Base-by-base conservation (phyloP, 2,797 vertebrate genomes). In the Falco biarmicus region DNA sequence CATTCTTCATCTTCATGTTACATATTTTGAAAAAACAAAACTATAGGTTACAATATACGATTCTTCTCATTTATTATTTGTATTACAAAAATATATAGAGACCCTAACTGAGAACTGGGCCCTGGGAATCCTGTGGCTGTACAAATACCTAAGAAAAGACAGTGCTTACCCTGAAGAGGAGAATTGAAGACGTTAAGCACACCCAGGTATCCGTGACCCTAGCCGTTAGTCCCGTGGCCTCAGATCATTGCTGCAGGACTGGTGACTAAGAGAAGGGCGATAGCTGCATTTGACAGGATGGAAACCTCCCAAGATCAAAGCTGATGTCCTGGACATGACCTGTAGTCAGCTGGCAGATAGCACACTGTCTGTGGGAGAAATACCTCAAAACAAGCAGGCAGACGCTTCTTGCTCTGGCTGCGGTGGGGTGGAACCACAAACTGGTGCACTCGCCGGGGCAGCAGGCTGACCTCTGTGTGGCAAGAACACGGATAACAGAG, bases 171-270 rank as follows among this genome's bases (percentile, higher is more conserved):
- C 22, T 48, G 56, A 74, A 34, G 34, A 63, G 25, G 29, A 82
- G 22, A n/a, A 20, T 3, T n/a, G 13, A 77, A 47, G 64, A 47
- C 22, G 10, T 43, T 41, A n/a, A 37, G 13, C 10, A 26, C 31
- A 31, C 13, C 28, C 4, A 2, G 37, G 15, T 56, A 45, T 29
- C 53, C 18, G 10, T 0, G 1, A 66, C 25, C n/a, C 15, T 45
- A 5, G 8, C 13, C 24, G 5, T 70, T 57, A 32, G 24, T 64
- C 51, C 45, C 15, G 1, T 59, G 50, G 34, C 19, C 28, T 37
- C 45, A n/a, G 56, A 19, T 34, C 28, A 13, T 77, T 77, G 20
- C 22, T 68, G 26, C 15, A 60, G 54, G 37, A 37, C 32, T 53
- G 61, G 16, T 60, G 37, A 29, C 26, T 54, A 37, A 54, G 50